Conservation (phyloP, 2,797 vertebrate genomes). For the Rhinella marina region DNA sequence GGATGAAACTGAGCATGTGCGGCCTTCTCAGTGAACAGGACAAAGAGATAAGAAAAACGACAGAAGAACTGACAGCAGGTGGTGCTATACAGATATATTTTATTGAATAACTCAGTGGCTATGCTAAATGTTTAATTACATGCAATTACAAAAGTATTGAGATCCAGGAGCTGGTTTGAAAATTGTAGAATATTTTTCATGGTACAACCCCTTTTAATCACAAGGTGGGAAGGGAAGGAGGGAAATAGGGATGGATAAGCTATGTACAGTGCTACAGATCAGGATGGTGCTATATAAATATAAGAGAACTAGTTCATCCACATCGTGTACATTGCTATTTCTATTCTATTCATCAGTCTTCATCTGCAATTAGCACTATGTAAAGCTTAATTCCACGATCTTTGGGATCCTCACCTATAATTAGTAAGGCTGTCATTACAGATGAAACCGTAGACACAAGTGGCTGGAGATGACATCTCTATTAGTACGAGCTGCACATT, state of each 20-base stretch:
- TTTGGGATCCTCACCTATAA: constrained; percentile 8
- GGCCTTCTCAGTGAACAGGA: too few relatives aligned
- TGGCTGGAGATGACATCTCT: not conserved
- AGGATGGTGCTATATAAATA: not conserved
- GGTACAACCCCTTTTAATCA: not conserved
- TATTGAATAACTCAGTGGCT: too few relatives aligned
- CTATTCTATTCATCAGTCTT: not conserved
- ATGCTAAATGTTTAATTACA: too few relatives aligned
- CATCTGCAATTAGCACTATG: not conserved
- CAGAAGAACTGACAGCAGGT: too few relatives aligned
- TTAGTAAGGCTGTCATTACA: not conserved
- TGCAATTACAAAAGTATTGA: too few relatives aligned
- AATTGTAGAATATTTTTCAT: too few relatives aligned
- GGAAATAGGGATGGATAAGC: not conserved
- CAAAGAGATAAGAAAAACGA: too few relatives aligned
- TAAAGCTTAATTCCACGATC: not conserved
- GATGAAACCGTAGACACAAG: not conserved
- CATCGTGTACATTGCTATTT: not conserved
- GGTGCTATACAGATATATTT: too few relatives aligned
- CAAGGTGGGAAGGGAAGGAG: not conserved
- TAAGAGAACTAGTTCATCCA: not conserved
- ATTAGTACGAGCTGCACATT: not conserved
- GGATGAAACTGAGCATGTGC: too few relatives aligned
- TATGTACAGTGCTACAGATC: not conserved
- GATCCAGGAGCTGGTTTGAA: too few relatives aligned